Conservation (phyloP, 2,113 vertebrate species). For the Clarias gariepinus region DNA sequence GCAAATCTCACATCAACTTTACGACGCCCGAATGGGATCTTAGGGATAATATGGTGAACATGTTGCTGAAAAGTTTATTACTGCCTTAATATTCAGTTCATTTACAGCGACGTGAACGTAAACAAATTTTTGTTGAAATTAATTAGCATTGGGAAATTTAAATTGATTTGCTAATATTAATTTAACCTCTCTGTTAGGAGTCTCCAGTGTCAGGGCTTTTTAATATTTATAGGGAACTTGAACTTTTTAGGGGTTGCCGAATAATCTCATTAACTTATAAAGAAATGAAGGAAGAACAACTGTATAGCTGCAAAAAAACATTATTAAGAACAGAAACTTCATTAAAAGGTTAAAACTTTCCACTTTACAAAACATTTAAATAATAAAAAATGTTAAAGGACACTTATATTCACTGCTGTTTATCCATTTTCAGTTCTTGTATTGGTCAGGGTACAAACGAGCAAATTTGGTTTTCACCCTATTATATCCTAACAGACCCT, state of each 20-base stretch:
- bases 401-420: too few relatives aligned
- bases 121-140: too few relatives aligned
- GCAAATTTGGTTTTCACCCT: too few relatives aligned
- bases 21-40: background rate
- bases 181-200: background rate
- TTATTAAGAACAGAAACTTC: background rate
- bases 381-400: background rate
- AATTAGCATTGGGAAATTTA: too few relatives aligned
- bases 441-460: too few relatives aligned
- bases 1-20: slow-evolving; percentile 21
- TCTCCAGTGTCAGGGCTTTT: background rate
- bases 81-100: background rate
- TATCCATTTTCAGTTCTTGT: too few relatives aligned
- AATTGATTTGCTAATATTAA: background rate
- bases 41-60: background rate
- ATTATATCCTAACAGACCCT: too few relatives aligned
- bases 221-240: background rate
- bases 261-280: too few relatives aligned
- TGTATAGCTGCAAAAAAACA: background rate
- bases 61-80: background rate
- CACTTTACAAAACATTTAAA: too few relatives aligned
- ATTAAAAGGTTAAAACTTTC: background rate
- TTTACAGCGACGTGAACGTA: background rate
- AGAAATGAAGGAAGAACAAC: background rate
- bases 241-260: too few relatives aligned